These are phyloP conservation scores for Panthera leo DNA, from an alignment of 2,113 vertebrate genomes.

Conservation along the genomic window DNA sequence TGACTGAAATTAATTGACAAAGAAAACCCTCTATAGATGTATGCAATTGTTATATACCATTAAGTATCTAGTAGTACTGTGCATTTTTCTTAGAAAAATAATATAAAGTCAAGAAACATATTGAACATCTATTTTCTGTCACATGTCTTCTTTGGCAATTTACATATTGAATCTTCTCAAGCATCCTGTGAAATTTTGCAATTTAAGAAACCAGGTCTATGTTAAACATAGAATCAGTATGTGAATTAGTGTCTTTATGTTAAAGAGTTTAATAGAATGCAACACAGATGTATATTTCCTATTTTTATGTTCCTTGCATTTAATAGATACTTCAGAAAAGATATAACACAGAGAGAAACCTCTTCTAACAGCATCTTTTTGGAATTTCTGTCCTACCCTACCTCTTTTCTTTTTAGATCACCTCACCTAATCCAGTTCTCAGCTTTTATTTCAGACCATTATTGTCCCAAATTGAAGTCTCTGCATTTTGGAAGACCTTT, in stretches of 20 bases:
- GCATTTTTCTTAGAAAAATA: neutral
- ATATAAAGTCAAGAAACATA: neutral
- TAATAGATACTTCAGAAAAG: neutral
- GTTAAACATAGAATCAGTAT: neutral
- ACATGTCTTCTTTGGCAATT: neutral
- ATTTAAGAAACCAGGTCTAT: neutral
- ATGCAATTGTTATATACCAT: neutral
- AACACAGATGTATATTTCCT: neutral
- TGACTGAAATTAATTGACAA: neutral
- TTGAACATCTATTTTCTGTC: neutral
- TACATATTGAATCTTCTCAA: neutral
- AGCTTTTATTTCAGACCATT: neutral
- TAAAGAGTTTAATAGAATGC: neutral
- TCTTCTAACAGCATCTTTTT: neutral
- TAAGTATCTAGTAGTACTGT: neutral
- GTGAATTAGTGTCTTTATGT: neutral
- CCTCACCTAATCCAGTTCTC: neutral
- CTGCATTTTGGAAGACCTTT: neutral
- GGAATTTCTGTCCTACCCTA: neutral
- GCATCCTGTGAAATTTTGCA: neutral
- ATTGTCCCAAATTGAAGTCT: neutral
- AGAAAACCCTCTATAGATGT: neutral
- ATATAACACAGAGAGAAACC: neutral
- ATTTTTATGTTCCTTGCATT: neutral
- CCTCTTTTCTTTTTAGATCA: neutral